Conservation (phyloP, 2,888 invertebrate species). For the Lasioglossum marginatum region DNA sequence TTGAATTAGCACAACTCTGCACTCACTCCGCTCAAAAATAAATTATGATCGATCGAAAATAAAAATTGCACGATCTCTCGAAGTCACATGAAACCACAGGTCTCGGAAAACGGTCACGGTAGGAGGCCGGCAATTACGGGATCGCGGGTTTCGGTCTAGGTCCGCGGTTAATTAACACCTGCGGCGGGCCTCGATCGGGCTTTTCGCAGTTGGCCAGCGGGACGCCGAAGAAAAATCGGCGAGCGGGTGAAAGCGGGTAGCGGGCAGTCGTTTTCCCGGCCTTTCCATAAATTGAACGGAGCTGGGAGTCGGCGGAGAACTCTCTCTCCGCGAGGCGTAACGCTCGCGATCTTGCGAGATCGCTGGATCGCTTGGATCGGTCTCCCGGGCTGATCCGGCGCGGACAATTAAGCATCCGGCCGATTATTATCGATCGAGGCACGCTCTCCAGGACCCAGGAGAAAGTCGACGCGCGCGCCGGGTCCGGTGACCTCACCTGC, state of each 20-base stretch:
- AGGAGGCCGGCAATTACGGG: conserved; percentile 28
- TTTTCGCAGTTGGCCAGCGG: conserved; percentile 8
- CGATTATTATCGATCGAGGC: conserved; percentile 70
- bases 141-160: neutral
- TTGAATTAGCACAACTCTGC: no score
- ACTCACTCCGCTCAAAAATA: no score
- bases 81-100: neutral
- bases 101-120: neutral
- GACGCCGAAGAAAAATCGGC: conserved; percentile 12
- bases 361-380: neutral
- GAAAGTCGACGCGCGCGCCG: conserved; percentile 63
- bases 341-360: conserved; percentile 13
- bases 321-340: conserved; percentile 49
- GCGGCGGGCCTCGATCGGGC: conserved; percentile 17
- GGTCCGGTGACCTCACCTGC: conserved; percentile 60
- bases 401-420: conserved; percentile 64
- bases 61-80: neutral
- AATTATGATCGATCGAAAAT: no score
- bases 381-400: conserved; percentile 32
- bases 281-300: conserved; percentile 50
- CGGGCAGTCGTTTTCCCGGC: conserved; percentile 44
- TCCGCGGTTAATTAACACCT: conserved; percentile 38
- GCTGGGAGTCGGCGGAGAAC: conserved; percentile 14
- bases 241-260: conserved; percentile 43
- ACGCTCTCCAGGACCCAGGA: conserved; percentile 43